Evolutionary conservation across 2,113 vertebrate genomes (phyloP).

Genomic region (Hipposideros armiger): DNA sequence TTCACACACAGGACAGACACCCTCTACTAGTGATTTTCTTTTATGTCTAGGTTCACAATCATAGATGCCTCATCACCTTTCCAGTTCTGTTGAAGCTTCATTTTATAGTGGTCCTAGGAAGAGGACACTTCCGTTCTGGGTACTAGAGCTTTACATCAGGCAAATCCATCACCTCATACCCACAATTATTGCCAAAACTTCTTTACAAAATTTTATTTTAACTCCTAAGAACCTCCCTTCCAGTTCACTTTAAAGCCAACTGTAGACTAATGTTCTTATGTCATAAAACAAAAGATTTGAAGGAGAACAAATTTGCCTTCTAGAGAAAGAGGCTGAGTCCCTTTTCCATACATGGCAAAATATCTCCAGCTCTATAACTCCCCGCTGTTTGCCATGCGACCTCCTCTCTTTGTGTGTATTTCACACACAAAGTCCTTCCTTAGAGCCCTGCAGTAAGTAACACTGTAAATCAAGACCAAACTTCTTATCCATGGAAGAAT

Average conservation of each 20-base stretch:
- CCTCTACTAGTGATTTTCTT: background rate
- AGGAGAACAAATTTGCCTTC: background rate
- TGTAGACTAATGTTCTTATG: background rate
- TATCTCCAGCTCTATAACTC: background rate
- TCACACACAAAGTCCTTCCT: background rate
- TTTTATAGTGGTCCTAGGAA: background rate
- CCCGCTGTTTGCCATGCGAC: background rate
- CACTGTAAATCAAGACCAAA: background rate
- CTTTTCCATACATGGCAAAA: background rate
- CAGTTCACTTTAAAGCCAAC: background rate
- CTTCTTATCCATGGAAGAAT: background rate
- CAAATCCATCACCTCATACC: background rate
- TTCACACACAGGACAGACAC: background rate
- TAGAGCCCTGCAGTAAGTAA: background rate
- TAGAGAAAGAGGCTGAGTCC: background rate
- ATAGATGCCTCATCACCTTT: background rate
- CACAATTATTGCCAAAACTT: background rate
- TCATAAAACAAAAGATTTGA: background rate
- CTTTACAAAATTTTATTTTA: background rate
- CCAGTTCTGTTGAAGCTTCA: background rate
- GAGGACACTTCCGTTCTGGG: background rate
- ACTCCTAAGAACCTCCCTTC: background rate
- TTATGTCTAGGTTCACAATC: conserved; percentile 1
- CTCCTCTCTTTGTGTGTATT: background rate
- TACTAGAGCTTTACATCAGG: background rate